phyloP scores from a whole-genome alignment of 2,113 vertebrate species.

The Gallinago media region DNA sequence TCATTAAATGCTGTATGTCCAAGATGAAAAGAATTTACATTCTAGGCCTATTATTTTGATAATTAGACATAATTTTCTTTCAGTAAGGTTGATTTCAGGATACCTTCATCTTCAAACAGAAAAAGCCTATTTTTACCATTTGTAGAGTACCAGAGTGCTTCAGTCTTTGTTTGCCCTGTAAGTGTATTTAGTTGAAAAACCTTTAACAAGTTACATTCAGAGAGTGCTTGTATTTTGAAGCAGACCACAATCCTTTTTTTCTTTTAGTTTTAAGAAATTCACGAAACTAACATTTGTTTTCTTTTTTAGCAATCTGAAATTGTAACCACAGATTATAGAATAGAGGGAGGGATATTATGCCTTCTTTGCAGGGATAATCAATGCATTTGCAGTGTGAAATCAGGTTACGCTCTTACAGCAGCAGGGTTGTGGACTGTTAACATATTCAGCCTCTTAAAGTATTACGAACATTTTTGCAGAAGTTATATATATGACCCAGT shows the following conservation, averaged over 20 bases:
- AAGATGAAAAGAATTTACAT: not conserved
- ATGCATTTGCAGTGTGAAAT: not conserved
- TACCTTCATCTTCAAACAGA: not conserved
- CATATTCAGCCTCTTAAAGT: not conserved
- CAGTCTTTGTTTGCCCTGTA: not conserved
- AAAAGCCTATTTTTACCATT: not conserved
- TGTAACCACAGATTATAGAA: not conserved
- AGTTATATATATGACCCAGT: fast-evolving
- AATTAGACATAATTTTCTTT: not conserved
- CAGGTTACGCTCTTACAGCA: not conserved
- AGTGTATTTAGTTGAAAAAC: not conserved
- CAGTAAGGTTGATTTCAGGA: not conserved
- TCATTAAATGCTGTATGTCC: not conserved
- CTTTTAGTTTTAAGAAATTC: not conserved
- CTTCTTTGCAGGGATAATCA: not conserved
- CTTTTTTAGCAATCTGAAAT: not conserved
- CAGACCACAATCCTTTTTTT: not conserved
- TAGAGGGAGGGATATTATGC: not conserved
- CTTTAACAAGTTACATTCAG: not conserved
- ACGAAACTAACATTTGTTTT: not conserved
- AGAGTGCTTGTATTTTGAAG: not conserved
- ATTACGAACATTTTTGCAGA: not conserved
- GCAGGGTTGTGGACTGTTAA: not conserved
- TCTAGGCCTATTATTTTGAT: not conserved
- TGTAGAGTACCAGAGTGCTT: not conserved